Evolutionary conservation across 2,888 invertebrate species (phyloP).

Genomic region (Drosophila setosimentum): DNA sequence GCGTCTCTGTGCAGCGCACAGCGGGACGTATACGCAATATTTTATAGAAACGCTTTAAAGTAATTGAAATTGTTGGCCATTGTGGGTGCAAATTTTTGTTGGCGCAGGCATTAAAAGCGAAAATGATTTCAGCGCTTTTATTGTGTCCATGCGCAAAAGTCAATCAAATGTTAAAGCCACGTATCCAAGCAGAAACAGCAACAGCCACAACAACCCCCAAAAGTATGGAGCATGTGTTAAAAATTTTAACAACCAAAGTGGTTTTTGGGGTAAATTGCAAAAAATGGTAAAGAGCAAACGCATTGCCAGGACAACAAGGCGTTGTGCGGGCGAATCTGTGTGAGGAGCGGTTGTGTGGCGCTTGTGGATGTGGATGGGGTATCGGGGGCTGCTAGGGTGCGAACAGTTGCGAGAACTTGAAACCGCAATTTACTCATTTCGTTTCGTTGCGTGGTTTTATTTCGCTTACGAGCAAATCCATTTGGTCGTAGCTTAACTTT

Average conservation of each 20-base stretch:
- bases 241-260: slow-evolving; percentile 66
- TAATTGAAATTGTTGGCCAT: slow-evolving; percentile 49
- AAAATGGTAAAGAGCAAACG: slow-evolving; percentile 59
- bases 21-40: slow-evolving; percentile 73
- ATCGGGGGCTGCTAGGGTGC: slow-evolving; percentile 1
- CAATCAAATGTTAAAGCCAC: slow-evolving; percentile 64
- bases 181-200: slow-evolving; percentile 46
- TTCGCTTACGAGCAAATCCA: slow-evolving; percentile 77
- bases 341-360: slow-evolving; percentile 11
- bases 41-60: slow-evolving; percentile 58
- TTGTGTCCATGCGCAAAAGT: slow-evolving; percentile 58
- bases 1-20: slow-evolving; percentile 32
- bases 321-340: slow-evolving; percentile 1
- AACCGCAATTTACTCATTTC: slow-evolving; percentile 81
- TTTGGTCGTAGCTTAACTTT: slow-evolving; percentile 69
- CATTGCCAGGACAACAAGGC: slow-evolving; percentile 47
- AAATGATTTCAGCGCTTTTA: slow-evolving; percentile 43
- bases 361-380: slow-evolving; percentile 21
- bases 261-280: slow-evolving; percentile 56
- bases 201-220: slow-evolving; percentile 23
- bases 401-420: slow-evolving; percentile 68
- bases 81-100: slow-evolving; percentile 23
- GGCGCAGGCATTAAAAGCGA: slow-evolving; percentile 53
- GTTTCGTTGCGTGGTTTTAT: slow-evolving; percentile 75
- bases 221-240: slow-evolving; percentile 64